Evolutionary conservation across 2,888 invertebrate species (phyloP).

Genomic region (Drosophila acutilabella): DNA sequence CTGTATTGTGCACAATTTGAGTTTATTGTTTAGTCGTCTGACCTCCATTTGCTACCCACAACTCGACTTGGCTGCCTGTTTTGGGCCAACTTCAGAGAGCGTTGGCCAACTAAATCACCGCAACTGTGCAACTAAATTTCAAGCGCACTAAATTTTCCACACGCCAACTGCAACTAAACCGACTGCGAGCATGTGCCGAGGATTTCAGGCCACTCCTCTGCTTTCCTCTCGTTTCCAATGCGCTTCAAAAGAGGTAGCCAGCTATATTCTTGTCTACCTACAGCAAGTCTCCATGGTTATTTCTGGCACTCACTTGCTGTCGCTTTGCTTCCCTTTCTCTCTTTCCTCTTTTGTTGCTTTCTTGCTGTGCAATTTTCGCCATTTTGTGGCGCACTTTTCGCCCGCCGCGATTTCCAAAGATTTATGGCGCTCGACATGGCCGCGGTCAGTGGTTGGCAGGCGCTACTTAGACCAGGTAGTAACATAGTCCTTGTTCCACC

Average conservation of each 20-base stretch:
- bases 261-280: conserved; percentile 56
- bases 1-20: conserved; percentile 6
- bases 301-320: not conserved
- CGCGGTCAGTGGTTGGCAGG: conserved; percentile 51
- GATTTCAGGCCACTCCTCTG: not conserved
- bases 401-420: conserved; percentile 77
- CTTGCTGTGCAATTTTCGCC: conserved; percentile 66
- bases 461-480: conserved; percentile 59
- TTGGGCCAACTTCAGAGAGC: conserved; percentile 31
- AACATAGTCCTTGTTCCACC: not conserved
- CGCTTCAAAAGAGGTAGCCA: conserved; percentile 30
- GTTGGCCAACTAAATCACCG: conserved; percentile 69
- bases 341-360: conserved; percentile 57
- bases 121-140: conserved; percentile 78
- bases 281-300: conserved; percentile 10
- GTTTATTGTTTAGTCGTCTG: conserved; percentile 43
- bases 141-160: conserved; percentile 77
- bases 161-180: conserved; percentile 57
- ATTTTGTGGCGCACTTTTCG: conserved; percentile 71
- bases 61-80: conserved; percentile 19
- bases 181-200: conserved; percentile 39
- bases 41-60: conserved; percentile 39
- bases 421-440: conserved; percentile 78
- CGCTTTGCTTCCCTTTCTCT: not conserved
- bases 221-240: not conserved